Conservation (phyloP, 53 echinoderm and acorn worm genomes). For the Temnopleurus reevesii region DNA sequence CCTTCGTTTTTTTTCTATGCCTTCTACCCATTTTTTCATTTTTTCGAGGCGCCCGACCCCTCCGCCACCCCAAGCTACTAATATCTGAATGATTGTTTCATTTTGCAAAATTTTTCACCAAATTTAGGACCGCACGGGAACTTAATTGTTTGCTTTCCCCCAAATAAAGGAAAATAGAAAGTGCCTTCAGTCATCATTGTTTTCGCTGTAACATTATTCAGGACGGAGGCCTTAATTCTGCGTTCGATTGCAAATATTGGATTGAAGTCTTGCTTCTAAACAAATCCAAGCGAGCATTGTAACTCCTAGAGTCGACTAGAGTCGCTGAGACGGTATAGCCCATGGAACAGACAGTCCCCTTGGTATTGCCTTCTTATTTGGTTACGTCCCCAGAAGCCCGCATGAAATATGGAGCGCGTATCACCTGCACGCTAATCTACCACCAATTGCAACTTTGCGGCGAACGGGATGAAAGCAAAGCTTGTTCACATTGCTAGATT, state of each 20-base stretch:
- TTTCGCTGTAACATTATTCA: background rate
- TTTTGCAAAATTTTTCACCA: no score
- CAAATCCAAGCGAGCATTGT: background rate
- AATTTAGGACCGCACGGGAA: no score
- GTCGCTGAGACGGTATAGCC: background rate
- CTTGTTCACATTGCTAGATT: background rate
- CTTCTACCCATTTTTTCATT: no score
- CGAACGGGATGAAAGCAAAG: background rate
- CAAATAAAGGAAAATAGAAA: no score
- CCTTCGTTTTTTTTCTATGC: no score
- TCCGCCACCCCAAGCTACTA: no score
- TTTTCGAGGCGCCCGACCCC: no score
- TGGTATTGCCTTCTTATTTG: background rate
- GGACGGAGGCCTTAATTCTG: background rate
- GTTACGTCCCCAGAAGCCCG: conserved; percentile 4
- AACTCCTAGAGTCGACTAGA: background rate
- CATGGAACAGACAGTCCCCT: background rate
- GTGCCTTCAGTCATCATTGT: no score
- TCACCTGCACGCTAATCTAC: conserved; percentile 29
- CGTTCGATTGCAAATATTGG: conserved; percentile 22
- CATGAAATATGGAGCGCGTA: conserved; percentile 23
- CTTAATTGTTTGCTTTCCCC: no score
- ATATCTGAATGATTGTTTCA: no score
- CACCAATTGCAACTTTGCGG: conserved; percentile 10
- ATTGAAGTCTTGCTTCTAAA: conserved; percentile 11